Percentiles rank a stretch among this genome's conserved stretches.
Conservation (phyloP, 2,888 invertebrate genomes). For the Dynastes tityus region DNA sequence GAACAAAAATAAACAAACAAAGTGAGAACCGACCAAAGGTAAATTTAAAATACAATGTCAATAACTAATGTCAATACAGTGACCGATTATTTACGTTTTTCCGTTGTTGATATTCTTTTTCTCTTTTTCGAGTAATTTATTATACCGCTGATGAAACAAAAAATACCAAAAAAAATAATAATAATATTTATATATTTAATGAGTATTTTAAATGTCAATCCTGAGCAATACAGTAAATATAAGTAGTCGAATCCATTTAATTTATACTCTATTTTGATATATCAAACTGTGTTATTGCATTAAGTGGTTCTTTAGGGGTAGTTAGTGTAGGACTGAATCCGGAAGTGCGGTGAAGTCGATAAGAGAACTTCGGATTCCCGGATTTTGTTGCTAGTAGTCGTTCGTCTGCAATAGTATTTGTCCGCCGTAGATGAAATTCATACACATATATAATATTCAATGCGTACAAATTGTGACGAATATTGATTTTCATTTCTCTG, state of each 20-base stretch:
- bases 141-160: conserved; percentile 21
- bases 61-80: conserved; percentile 71
- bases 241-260: conserved; percentile 68
- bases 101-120: conserved; percentile 43
- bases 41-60: conserved; percentile 58
- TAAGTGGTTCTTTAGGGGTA: conserved; percentile 63
- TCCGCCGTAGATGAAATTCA: conserved; percentile 39
- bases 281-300: conserved; percentile 70
- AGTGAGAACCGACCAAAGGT: conserved; percentile 70
- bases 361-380: conserved; percentile 37
- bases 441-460: conserved; percentile 28
- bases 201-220: conserved; percentile 70
- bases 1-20: conserved; percentile 26
- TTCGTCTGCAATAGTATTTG: conserved; percentile 47
- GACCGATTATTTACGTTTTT: conserved; percentile 63
- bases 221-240: conserved; percentile 72
- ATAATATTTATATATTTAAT: conserved; percentile 53
- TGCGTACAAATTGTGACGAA: conserved; percentile 1
- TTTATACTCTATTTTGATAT: conserved; percentile 70
- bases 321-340: conserved; percentile 53
- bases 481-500: background rate
- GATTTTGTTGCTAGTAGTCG: conserved; percentile 47
- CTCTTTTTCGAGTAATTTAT: conserved; percentile 35
- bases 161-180: conserved; percentile 37
- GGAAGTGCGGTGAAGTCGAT: conserved; percentile 35